Conservation (phyloP, 1,140 invertebrate species). For the Holotrichia oblita region DNA sequence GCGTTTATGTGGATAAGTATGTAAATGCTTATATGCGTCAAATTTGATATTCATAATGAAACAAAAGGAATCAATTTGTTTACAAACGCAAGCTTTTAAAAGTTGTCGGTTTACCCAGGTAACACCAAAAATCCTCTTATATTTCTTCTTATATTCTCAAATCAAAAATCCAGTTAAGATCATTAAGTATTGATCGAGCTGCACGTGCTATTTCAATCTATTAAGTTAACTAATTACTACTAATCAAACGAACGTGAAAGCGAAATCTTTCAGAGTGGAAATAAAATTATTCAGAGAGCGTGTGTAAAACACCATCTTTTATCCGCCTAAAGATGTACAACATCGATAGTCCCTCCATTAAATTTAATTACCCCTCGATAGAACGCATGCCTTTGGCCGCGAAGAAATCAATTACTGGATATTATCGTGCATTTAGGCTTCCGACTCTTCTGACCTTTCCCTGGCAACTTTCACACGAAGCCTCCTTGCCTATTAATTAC, state of each 20-base stretch:
- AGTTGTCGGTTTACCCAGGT: too few relatives aligned
- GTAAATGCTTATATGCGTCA: too few relatives aligned
- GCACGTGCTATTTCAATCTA: too few relatives aligned
- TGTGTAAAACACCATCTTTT: neutral
- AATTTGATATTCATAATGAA: too few relatives aligned
- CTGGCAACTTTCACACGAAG: slow-evolving; percentile 12
- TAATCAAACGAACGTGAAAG: neutral
- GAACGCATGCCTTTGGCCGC: neutral
- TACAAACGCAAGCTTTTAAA: too few relatives aligned
- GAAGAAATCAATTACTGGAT: slow-evolving; percentile 20
- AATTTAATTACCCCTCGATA: slow-evolving; percentile 9
- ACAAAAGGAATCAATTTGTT: too few relatives aligned
- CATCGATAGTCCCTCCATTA: slow-evolving; percentile 11
- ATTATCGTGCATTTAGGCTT: slow-evolving; percentile 16
- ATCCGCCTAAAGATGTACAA: neutral
- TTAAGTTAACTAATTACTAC: too few relatives aligned
- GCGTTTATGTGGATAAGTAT: too few relatives aligned
- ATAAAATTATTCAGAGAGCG: neutral
- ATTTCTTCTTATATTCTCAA: too few relatives aligned
- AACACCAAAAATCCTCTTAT: too few relatives aligned
- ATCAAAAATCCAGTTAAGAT: too few relatives aligned
- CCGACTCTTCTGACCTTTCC: slow-evolving; percentile 15
- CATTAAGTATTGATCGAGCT: too few relatives aligned
- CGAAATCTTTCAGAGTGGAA: neutral
- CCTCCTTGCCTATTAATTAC: slow-evolving; percentile 1